Percentiles rank a stretch among this genome's conserved stretches.
Conservation (phyloP, 2,888 invertebrate genomes). For the Chrysolina oricalcia region DNA sequence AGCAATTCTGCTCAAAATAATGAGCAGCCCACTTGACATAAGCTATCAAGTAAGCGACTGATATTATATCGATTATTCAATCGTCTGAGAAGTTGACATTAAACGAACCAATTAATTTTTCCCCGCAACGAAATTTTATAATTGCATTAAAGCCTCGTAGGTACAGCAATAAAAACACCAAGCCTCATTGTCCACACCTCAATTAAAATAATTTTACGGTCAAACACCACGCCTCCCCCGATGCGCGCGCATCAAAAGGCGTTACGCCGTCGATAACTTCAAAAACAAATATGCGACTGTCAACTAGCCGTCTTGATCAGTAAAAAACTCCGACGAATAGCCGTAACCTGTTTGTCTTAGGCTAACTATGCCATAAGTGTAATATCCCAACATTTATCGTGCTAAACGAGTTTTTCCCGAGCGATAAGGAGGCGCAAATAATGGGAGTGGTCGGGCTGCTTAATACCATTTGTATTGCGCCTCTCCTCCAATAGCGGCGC, state of each 20-base stretch:
- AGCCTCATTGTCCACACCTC: constrained; percentile 59
- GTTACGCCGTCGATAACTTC: constrained; percentile 53
- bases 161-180: constrained; percentile 59
- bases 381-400: constrained; percentile 66
- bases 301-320: constrained; percentile 63
- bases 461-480: constrained; percentile 67
- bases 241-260: constrained; percentile 65
- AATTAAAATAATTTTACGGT: constrained; percentile 64
- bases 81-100: constrained; percentile 42
- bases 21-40: constrained; percentile 16
- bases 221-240: constrained; percentile 57
- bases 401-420: constrained; percentile 63
- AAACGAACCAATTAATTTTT: constrained; percentile 47
- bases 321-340: constrained; percentile 58
- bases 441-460: constrained; percentile 59
- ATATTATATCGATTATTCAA: constrained; percentile 43
- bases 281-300: constrained; percentile 61
- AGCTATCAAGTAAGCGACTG: constrained; percentile 18
- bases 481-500: constrained; percentile 60
- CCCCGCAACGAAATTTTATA: constrained; percentile 45
- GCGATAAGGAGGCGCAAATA: constrained; percentile 63
- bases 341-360: constrained; percentile 67
- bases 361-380: constrained; percentile 66
- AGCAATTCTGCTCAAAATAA: neutral
- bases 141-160: constrained; percentile 49